phyloP scores from a whole-genome alignment of 2,888 invertebrate genomes.

The Podotricha telesiphe region DNA sequence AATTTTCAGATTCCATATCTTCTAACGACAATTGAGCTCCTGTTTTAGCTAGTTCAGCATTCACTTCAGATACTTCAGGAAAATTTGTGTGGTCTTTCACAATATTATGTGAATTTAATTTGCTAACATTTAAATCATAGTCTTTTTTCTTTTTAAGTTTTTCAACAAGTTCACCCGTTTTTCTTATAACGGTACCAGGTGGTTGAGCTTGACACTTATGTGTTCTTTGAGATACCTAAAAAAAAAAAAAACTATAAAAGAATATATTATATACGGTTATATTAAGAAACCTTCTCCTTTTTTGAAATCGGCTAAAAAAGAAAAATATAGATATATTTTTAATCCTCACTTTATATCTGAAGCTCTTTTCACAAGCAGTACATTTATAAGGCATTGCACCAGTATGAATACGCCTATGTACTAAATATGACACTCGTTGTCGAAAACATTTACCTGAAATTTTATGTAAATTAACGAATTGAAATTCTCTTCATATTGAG shows the following conservation, averaged over 20 bases:
- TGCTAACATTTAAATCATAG: slow-evolving; percentile 43
- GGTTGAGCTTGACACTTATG: slow-evolving; percentile 89
- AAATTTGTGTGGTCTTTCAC: slow-evolving; percentile 48
- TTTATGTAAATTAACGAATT: neutral
- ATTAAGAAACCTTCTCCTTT: too few relatives aligned
- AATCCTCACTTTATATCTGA: slow-evolving; percentile 88
- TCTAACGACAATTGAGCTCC: slow-evolving; percentile 77
- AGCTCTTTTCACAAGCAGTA: slow-evolving; percentile 90
- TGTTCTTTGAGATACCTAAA: slow-evolving; percentile 90
- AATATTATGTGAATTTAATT: slow-evolving; percentile 27
- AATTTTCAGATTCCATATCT: slow-evolving; percentile 77
- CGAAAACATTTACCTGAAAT: slow-evolving; percentile 92
- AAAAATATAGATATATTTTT: neutral
- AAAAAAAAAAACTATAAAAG: too few relatives aligned
- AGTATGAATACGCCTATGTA: slow-evolving; percentile 92
- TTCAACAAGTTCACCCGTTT: slow-evolving; percentile 76
- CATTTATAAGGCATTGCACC: slow-evolving; percentile 95
- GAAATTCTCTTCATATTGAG: neutral
- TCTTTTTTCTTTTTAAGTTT: slow-evolving; percentile 74
- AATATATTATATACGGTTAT: too few relatives aligned
- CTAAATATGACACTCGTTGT: slow-evolving; percentile 92
- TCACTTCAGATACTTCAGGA: slow-evolving; percentile 68
- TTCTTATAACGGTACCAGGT: slow-evolving; percentile 82
- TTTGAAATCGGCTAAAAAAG: neutral
- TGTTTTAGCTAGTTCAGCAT: slow-evolving; percentile 72